Evolutionary conservation across 2,113 vertebrate genomes (phyloP), one percentile per base, ranked within the genome.

Genomic region (Pycnonotus jocosus): DNA sequence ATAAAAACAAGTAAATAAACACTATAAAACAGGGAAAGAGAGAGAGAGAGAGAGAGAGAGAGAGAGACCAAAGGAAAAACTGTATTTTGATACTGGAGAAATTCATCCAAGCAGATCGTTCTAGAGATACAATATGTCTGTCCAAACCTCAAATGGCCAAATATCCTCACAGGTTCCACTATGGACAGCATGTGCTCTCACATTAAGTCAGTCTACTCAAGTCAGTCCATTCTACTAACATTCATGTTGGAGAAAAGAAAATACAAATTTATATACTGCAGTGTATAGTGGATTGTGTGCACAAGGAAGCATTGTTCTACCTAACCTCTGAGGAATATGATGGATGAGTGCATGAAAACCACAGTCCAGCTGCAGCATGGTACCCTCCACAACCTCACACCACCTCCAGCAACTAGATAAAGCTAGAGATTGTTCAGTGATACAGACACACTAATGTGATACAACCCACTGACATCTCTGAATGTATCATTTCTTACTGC

Each of bases 331-430:
- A 57, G 24, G 6, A 77, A n/a, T 31, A n/a, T 56, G 24, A 51
- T 21, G 44, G 47, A 33, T 14, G 18, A 70, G 7, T 3, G 5
- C 30, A 37, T 80, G 62, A 47, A 85, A 88, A 82, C 33, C 7
- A 40, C 18, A 50, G 37, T 27, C 15, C 9, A 23, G 3, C 12
- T 71, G 24, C 7, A 44, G 15, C 3, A 1, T 0, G 0, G 15
- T 74, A 57, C 5, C 8, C 5, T 50, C 44, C 10, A 17, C 6
- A 8, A 13, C 51, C 33, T 83, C 74, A 61, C 24, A 77, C 35
- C 4, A 3, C 13, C 3, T 12, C 21, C 23, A 70, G 28, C 15
- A 51, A 40, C 12, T 18, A 57, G 15, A 12, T 9, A 31, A 30
- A 61, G 19, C 7, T 66, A 54, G 56, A 82, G 15, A 31, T 11